Percentiles rank a stretch among this genome's conserved stretches.
Conservation (phyloP, 2,113 vertebrate genomes). For the Atherinomorus stipes region DNA sequence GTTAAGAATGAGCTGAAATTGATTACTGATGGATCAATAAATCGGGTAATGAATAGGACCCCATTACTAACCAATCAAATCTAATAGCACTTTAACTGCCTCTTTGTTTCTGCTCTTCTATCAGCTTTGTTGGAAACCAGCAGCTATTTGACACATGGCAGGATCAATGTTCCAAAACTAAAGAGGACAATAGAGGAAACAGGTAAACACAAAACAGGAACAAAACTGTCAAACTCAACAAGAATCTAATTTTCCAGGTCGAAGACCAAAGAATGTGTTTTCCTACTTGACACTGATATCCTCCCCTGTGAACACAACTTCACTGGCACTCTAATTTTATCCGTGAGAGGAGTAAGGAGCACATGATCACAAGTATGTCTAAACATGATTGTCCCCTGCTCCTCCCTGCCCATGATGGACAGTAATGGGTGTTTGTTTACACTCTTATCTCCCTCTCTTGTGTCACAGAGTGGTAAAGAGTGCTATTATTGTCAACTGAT, state of each 20-base stretch:
- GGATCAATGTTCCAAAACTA: constrained; percentile 25
- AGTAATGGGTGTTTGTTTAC: constrained; percentile 80
- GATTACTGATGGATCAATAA: constrained; percentile 70
- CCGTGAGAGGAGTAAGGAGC: constrained; percentile 33
- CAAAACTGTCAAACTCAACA: constrained; percentile 41
- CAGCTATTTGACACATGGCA: constrained; percentile 2
- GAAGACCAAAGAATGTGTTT: constrained; percentile 43
- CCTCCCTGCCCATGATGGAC: constrained; percentile 53
- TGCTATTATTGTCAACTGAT: constrained; percentile 72
- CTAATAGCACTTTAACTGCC: constrained; percentile 68
- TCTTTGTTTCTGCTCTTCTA: constrained; percentile 55
- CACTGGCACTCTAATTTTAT: constrained; percentile 51
- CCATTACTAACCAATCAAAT: constrained; percentile 69
- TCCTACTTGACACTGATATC: constrained; percentile 52
- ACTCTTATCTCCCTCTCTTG: constrained; percentile 63
- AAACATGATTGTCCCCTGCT: constrained; percentile 41
- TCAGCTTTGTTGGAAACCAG: constrained; percentile 23
- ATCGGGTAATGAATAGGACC: constrained; percentile 63
- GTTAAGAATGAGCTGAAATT: constrained; percentile 57
- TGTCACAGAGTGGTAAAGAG: constrained; percentile 59
- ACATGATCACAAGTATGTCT: constrained; percentile 38
- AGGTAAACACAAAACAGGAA: constrained; percentile 28
- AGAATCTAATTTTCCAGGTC: constrained; percentile 27
- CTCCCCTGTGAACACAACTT: constrained; percentile 37
- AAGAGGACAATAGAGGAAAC: constrained; percentile 36